Base-by-base conservation (phyloP, 2,797 vertebrate species). In the Cyclura pinguis region DNA sequence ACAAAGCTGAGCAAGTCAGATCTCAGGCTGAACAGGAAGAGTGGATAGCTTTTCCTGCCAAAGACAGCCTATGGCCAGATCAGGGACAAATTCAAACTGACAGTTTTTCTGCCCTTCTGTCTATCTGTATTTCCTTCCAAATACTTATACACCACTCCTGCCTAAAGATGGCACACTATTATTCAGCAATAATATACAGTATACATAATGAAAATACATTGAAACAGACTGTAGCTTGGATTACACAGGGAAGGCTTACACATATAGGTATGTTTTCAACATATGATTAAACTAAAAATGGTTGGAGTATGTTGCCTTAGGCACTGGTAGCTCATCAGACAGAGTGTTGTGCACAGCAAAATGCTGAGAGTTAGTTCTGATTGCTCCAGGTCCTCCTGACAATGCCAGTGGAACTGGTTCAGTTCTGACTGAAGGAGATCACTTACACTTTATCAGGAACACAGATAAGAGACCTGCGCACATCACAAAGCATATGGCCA, bases 371-470 rank as follows among this genome's bases (percentile, higher is more conserved):
- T 72, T 81, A 88, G 24, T 74, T 82, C 67, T 59, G 29, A 73
- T 72, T 69, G 67, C 67, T 72, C 29, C 57, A 76, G 29, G 32
- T 62, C 22, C 74, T 74, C 32, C 81, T 88, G 67, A 88, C 50
- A 72, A 38, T 80, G 52, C 9, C 22, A 74, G 42, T 57, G 50
- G 69, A 18, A n/a, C 6, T 0, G 4, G 22, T 52, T 59, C 27
- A 27, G 55, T 35, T 78, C 77, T n/a, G 12, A 3, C 59, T 32
- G 57, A 35, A 20, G 42, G 2, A 32, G 16, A 78, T 84, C 81
- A 91, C 90, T 91, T 84, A 91, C 90, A 50, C 10, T 87, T 88
- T 20, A 12, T 2, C 90, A 91, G 81, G 73, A 80, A 12, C 90
- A 84, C 16, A 38, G 32, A 47, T 7, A 91, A 74, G 47, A 78